Percentiles rank a stretch among this genome's conserved stretches.
Evolutionary conservation across 1,140 invertebrate species (phyloP).

Genomic region (Ceratoteleas bidentatus): DNA sequence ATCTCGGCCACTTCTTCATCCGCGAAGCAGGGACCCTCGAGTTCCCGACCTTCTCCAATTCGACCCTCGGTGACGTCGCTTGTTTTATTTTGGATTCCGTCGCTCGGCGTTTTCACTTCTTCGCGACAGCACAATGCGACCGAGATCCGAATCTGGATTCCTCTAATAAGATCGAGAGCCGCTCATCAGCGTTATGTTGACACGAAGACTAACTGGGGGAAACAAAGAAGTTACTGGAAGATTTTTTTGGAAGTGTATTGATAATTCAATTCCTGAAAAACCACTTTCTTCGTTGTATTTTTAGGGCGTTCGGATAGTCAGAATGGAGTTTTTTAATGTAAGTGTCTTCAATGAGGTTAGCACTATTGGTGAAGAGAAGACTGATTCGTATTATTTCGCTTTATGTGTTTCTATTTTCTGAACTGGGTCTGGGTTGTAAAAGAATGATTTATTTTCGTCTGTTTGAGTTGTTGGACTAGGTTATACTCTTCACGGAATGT

Average conservation of each 20-base stretch:
- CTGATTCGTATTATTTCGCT: no score
- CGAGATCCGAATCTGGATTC: constrained; percentile 17
- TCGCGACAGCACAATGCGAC: constrained; percentile 22
- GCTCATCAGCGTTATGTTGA: constrained; percentile 37
- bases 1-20: not conserved
- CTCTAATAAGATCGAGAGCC: constrained; percentile 23
- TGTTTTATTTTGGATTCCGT: constrained; percentile 43
- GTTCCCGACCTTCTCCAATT: constrained; percentile 37
- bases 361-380: no score
- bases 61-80: constrained; percentile 15
- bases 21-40: constrained; percentile 3
- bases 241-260: not conserved
- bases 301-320: no score
- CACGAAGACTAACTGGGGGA: constrained; percentile 15
- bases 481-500: no score
- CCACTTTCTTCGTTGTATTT: no score
- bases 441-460: no score
- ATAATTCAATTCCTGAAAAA: no score
- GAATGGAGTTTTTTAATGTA: no score
- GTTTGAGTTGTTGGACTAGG: no score
- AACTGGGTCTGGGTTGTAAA: no score
- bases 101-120: constrained; percentile 34
- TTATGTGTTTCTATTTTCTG: no score
- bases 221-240: not conserved
- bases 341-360: no score